Evolutionary conservation across 2,888 invertebrate genomes (phyloP), one percentile per base, ranked within the genome.

Genomic region (Sinotaia quadrata): DNA sequence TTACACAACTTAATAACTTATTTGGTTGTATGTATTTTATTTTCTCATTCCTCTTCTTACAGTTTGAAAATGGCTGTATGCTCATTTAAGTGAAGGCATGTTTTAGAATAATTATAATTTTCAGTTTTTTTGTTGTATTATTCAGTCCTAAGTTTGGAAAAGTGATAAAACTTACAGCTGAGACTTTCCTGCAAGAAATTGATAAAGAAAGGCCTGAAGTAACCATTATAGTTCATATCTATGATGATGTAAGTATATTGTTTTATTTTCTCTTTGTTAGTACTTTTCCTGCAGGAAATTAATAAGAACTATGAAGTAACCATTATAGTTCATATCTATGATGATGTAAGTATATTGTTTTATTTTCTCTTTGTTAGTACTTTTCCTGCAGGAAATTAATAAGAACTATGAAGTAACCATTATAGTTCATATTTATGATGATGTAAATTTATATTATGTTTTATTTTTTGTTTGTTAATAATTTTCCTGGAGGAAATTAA

Each of bases 291-390:
- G 34, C 92, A 93, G 79, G 94, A 94, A 7, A 93, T 98, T 74
- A 97, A 98, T 83, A 92, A 97, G 88, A 92, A 95, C 76, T 92
- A 93, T 75, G 92, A 92, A 72, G 94, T 95, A 0, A 94, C 94
- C 1, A 91, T 98, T 1, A 91, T 98, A 54, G 91, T 98, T 75
- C 97, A 97, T 85, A 93, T 98, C 75, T 97, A 94, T 85, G 95
- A 95, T 85, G 91, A 92, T 69, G 88, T 88, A 76, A 80, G 82
- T 79, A 15, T n/a, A n/a, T n/a, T n/a, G n/a, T n/a, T n/a, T n/a
- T n/a, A n/a, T n/a, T n/a, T n/a, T n/a, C n/a, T n/a, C n/a, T n/a
- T n/a, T n/a, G n/a, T n/a, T n/a, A n/a, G n/a, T n/a, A n/a, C n/a
- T n/a, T 75, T 97, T 95, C 87, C 89, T 98, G 34, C 92, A 93